These are phyloP conservation scores for Macquaria ambigua DNA, from an alignment of 2,113 vertebrate genomes.

Conservation along the genomic window DNA sequence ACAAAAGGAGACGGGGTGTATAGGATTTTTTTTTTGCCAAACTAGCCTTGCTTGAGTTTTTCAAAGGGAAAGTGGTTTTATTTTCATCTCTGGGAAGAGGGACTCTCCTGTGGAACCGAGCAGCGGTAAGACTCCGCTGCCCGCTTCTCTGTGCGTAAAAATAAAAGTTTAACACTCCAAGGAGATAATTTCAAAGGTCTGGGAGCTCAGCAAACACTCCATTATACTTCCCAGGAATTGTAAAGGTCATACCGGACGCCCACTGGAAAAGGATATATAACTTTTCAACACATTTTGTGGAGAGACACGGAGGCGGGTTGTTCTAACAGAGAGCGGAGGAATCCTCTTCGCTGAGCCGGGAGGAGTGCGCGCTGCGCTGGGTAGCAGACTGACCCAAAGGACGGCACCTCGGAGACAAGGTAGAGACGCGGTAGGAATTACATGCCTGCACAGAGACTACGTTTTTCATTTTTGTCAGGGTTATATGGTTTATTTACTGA, in stretches of 20 bases:
- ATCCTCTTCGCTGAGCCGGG: slow-evolving; percentile 48
- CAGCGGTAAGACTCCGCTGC: slow-evolving; percentile 21
- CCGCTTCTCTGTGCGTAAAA: slow-evolving; percentile 45
- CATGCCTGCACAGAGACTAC: neutral
- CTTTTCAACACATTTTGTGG: slow-evolving; percentile 62
- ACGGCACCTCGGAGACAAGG: slow-evolving; percentile 72
- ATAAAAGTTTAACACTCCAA: slow-evolving; percentile 64
- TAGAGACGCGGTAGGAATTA: slow-evolving; percentile 34
- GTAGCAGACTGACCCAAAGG: slow-evolving; percentile 58
- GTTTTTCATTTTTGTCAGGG: neutral
- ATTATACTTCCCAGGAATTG: slow-evolving; percentile 29
- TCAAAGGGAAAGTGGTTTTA: slow-evolving; percentile 29
- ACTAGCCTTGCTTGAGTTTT: slow-evolving; percentile 46
- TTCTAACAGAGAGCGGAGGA: slow-evolving; percentile 52
- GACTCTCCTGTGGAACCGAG: slow-evolving; percentile 48
- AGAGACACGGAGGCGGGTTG: slow-evolving; percentile 25
- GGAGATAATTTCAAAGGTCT: slow-evolving; percentile 43
- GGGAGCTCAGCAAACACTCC: slow-evolving; percentile 26
- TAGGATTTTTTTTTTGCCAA: slow-evolving; percentile 16
- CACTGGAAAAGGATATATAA: slow-evolving; percentile 69
- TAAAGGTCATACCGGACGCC: slow-evolving; percentile 34
- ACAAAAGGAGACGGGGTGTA: slow-evolving; percentile 2
- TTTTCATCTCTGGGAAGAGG: slow-evolving; percentile 34
- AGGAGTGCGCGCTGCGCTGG: slow-evolving; percentile 60
- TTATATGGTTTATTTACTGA: neutral